Evolutionary conservation across 30 jellyfish, hydroid and myxozoan species (phyloP), one percentile per base, ranked within the genome.

Genomic region (Euphysa ruthae): DNA sequence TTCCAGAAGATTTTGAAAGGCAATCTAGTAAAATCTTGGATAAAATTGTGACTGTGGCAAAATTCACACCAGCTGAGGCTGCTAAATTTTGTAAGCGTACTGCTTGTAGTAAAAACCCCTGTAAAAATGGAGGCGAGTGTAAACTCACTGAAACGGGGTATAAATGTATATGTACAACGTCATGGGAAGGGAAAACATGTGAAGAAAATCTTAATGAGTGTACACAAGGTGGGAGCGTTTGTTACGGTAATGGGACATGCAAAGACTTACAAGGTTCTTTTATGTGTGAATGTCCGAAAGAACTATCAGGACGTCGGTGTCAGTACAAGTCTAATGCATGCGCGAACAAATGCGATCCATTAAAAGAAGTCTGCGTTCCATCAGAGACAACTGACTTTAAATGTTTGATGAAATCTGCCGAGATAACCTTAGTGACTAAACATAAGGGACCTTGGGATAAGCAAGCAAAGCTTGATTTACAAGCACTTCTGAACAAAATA

Each of bases 21-120:
- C 52, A 38, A 38, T 12, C 52, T 38, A 38, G 21, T 2, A 32
- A 32, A 6, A 26, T 32, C 12, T 5, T 73, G 6, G 44, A 38
- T 63, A 63, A 55, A 12, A 6, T 18, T 15, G 64, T 61, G 3
- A 61, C 34, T 13, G 74, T 61, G 5, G 34, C 74, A 13, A 14
- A 27, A 32, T 28, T 25, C 6, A 78, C 84, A 13, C 71, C 81
- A 34, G 70, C 68, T 26, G 54, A 8, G 42, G 60, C 43, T 3
- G 19, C 70, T 15, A 73, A 73, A 16, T 38, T 79, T 24, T 87
- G 97, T 65, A 68, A 62, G 8, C 46, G 73, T 16, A 71, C 93
- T 25, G 93, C 84, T 19, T 87, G 97, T 49, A 82, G 76, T 50
- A 93, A 82, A 21, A 80, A 74, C 61, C 97, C 97, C 0, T 87